phyloP scores from a whole-genome alignment of 2,797 vertebrate species.

The Dallia pectoralis region DNA sequence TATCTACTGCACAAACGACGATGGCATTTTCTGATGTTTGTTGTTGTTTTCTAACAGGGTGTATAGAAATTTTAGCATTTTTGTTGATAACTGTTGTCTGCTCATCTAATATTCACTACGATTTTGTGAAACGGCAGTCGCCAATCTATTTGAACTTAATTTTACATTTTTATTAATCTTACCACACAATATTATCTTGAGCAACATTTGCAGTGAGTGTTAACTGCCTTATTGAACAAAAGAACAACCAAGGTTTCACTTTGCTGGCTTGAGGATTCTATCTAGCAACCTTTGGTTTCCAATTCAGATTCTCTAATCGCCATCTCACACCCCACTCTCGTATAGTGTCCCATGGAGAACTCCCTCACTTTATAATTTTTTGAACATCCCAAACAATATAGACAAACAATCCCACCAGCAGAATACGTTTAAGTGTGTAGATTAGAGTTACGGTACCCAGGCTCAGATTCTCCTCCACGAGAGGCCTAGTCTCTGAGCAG shows the following conservation, averaged over 20 bases:
- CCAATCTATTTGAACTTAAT: slow-evolving; percentile 19
- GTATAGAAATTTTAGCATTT: neutral
- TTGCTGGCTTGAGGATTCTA: too few relatives aligned
- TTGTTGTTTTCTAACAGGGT: too few relatives aligned
- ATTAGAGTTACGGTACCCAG: slow-evolving; percentile 79
- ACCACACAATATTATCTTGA: too few relatives aligned
- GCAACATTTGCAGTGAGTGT: too few relatives aligned
- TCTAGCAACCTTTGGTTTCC: too few relatives aligned
- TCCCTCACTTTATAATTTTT: slow-evolving; percentile 71
- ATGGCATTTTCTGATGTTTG: neutral
- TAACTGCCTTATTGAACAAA: too few relatives aligned
- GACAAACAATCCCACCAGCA: slow-evolving; percentile 68
- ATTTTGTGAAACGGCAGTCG: slow-evolving; percentile 3
- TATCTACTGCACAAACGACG: too few relatives aligned
- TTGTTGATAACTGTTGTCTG: slow-evolving; percentile 6
- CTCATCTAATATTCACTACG: slow-evolving; percentile 20
- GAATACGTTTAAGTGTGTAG: slow-evolving; percentile 73
- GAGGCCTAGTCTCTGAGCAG: slow-evolving; percentile 73
- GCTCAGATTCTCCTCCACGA: slow-evolving; percentile 78
- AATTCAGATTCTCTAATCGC: neutral
- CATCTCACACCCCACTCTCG: too few relatives aligned
- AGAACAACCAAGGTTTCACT: too few relatives aligned
- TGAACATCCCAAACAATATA: slow-evolving; percentile 80
- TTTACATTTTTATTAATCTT: too few relatives aligned
- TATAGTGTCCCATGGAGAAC: neutral